phyloP scores from a whole-genome alignment of 2,797 vertebrate species.

The Lindbergichthys nudifrons region DNA sequence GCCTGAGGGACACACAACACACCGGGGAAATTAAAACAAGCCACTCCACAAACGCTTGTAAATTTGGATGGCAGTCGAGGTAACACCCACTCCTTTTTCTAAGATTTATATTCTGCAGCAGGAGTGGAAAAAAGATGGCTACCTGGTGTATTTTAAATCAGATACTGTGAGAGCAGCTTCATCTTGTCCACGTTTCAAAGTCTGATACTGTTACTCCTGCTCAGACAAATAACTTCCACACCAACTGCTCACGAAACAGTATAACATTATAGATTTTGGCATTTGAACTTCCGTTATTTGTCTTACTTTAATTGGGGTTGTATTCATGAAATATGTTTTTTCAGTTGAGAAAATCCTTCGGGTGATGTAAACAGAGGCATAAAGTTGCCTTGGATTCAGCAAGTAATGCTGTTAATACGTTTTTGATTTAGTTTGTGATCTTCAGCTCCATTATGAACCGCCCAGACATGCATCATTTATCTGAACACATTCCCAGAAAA shows the following conservation, averaged over 20 bases:
- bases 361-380: neutral
- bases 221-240: no score
- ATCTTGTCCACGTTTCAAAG: neutral
- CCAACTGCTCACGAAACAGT: no score
- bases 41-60: conserved; percentile 27
- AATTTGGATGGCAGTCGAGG: conserved; percentile 25
- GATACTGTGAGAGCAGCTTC: neutral
- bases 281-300: neutral
- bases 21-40: conserved; percentile 47
- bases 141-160: conserved; percentile 16
- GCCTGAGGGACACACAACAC: conserved; percentile 81
- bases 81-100: conserved; percentile 4
- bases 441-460: no score
- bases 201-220: no score
- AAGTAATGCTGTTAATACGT: neutral
- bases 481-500: no score
- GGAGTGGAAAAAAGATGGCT: conserved; percentile 8
- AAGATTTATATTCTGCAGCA: conserved; percentile 39
- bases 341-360: neutral
- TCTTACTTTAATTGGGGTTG: neutral
- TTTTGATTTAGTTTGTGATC: no score
- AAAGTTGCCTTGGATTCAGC: neutral
- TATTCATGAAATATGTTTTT: neutral
- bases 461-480: no score
- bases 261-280: neutral